A percentile compares a stretch with the other conserved stretches of the same genome.
Evolutionary conservation across 64 coral and sea anemone genomes (phyloP).

Genomic region (Stylophora pistillata): DNA sequence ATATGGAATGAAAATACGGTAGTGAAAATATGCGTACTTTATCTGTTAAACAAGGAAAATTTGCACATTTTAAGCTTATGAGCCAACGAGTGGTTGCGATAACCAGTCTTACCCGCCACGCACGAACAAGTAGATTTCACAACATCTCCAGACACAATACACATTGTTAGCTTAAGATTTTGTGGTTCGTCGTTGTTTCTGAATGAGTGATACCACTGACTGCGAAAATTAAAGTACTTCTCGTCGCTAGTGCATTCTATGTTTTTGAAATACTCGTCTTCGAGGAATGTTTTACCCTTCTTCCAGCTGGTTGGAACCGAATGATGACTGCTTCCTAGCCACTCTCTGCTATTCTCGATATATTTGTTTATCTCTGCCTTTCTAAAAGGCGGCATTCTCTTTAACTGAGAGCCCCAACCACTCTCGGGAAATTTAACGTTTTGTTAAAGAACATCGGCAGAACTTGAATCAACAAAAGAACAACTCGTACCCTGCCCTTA

Average conservation of each 20-base stretch:
- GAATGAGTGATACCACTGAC: constrained; percentile 30
- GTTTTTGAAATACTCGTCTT: constrained; percentile 46
- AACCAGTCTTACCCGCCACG: constrained; percentile 31
- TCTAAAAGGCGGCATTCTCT: constrained; percentile 32
- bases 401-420: constrained; percentile 19
- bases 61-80: constrained; percentile 41
- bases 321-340: constrained; percentile 26
- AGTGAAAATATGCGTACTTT: too few relatives aligned
- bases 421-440: constrained; percentile 22
- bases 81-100: neutral
- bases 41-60: constrained; percentile 27
- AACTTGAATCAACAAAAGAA: neutral
- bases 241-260: constrained; percentile 35
- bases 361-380: too few relatives aligned
- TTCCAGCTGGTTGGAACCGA: constrained; percentile 26
- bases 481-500: constrained; percentile 8
- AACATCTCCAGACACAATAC: too few relatives aligned
- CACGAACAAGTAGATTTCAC: constrained; percentile 23
- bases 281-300: constrained; percentile 43
- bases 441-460: neutral
- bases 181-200: constrained; percentile 41
- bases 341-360: too few relatives aligned
- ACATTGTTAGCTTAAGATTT: too few relatives aligned
- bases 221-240: constrained; percentile 19
- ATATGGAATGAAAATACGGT: too few relatives aligned